Evolutionary conservation across 2,888 invertebrate species (phyloP).

Genomic region (Drosophila kuntzei): DNA sequence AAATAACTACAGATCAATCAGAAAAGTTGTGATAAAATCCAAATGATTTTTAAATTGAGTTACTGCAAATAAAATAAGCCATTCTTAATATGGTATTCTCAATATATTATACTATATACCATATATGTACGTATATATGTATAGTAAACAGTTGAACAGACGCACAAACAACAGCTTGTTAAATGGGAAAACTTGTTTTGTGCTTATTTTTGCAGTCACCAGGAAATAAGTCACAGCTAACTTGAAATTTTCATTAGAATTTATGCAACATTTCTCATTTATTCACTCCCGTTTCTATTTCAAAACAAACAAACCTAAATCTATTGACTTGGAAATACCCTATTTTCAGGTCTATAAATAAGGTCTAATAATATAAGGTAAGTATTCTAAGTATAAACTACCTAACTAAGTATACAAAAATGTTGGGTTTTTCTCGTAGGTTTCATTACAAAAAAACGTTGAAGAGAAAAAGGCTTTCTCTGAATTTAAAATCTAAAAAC

Average conservation of each 20-base stretch:
- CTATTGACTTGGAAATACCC: background rate
- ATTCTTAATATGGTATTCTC: slow-evolving; percentile 8
- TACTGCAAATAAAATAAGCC: slow-evolving; percentile 29
- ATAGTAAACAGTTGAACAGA: slow-evolving; percentile 24
- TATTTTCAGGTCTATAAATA: background rate
- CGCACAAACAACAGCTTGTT: slow-evolving; percentile 20
- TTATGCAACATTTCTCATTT: slow-evolving; percentile 42
- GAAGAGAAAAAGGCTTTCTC: background rate
- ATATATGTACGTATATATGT: slow-evolving; percentile 8
- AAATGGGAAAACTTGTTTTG: slow-evolving; percentile 52
- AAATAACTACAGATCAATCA: slow-evolving; percentile 27
- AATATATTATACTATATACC: background rate
- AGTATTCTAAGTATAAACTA: no score
- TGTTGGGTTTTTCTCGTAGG: background rate
- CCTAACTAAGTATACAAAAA: no score
- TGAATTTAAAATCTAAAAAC: background rate
- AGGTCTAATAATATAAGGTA: no score
- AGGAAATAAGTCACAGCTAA: slow-evolving; percentile 32
- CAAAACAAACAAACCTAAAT: slow-evolving; percentile 7
- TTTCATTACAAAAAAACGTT: background rate
- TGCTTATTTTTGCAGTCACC: slow-evolving; percentile 42
- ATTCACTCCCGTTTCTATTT: slow-evolving; percentile 33
- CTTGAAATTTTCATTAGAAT: slow-evolving; percentile 44
- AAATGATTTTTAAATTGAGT: slow-evolving; percentile 57
- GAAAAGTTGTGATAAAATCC: slow-evolving; percentile 32